Evolutionary conservation across 2,888 invertebrate genomes (phyloP), one percentile per base, ranked within the genome.

Genomic region (Eutolmus rufibarbis): DNA sequence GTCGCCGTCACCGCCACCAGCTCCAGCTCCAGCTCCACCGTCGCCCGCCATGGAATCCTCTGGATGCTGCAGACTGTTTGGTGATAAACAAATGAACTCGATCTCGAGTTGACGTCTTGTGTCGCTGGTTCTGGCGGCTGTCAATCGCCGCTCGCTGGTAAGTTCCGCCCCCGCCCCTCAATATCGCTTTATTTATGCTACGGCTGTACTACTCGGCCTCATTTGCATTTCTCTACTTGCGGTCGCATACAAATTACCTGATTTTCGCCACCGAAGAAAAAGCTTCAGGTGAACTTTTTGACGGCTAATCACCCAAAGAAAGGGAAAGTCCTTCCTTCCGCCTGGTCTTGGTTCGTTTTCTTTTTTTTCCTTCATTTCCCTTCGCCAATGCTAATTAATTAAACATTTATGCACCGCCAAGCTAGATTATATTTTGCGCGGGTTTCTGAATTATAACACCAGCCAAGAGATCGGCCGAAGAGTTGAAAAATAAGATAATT

Each of bases 71-170:
- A 86, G 86, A 86, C 86, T 86, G 86, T 86, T 86, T 86, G 86
- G 86, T 56, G 86, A 86, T 86, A 86, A 86, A 86, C 86, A 86
- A 86, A 86, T 86, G 86, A 86, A 86, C 77, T 51, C 86, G 86
- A 86, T 86, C 56, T 86, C n/a, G 77, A 86, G 86, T 86, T 86
- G 86, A 76, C 86, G 86, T 86, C 43, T 51, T 51, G 16, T 74
- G 46, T 74, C 37, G 16, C 76, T 74, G 78, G 31, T 74, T 31
- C 56, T 86, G 51, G 51, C 46, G 77, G 78, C 40, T 86, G 78
- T 78, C 78, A 78, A 74, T 86, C 86, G 74, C 19, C 28, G 2
- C n/a, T n/a, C 66, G 74, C 46, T 86, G 86, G 77, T 78, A 78
- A 86, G 57, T 66, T 86, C 37, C 31, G 74, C 43, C 9, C 34